A percentile compares a stretch with the other conserved stretches of the same genome.
Conservation (phyloP, 2,113 vertebrate genomes). For the Seriola dumerili region DNA sequence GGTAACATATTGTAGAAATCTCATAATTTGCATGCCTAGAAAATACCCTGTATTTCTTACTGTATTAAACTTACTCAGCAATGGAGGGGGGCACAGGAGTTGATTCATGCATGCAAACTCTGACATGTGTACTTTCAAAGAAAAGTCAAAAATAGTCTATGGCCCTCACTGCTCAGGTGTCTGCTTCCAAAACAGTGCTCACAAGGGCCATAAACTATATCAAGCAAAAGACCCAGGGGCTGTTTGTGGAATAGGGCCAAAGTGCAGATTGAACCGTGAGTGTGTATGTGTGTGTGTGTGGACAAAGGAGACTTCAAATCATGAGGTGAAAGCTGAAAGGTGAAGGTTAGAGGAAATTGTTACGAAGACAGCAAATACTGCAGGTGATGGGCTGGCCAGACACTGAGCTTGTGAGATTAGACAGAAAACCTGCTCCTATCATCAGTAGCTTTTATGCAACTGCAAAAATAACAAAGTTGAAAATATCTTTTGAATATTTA, state of each 20-base stretch:
- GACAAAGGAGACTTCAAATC: conserved; percentile 28
- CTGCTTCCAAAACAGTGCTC: conserved; percentile 30
- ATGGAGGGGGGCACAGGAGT: conserved; percentile 35
- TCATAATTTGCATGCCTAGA: conserved; percentile 80
- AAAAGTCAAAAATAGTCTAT: conserved; percentile 21
- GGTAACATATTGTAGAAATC: conserved; percentile 70
- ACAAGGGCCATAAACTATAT: conserved; percentile 29
- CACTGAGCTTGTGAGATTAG: conserved; percentile 15
- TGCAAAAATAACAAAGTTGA: conserved; percentile 38
- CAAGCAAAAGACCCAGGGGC: conserved; percentile 25
- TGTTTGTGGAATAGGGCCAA: conserved; percentile 30
- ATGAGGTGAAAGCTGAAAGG: conserved; percentile 10
- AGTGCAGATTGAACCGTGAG: conserved; percentile 21
- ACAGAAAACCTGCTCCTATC: conserved; percentile 49
- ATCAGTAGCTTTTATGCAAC: conserved; percentile 23
- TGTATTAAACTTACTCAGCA: conserved; percentile 58
- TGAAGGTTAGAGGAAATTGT: background rate
- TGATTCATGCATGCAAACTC: conserved; percentile 71
- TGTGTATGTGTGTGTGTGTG: background rate
- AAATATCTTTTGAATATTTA: conserved; percentile 42
- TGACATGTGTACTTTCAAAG: conserved; percentile 43
- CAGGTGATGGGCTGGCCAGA: background rate
- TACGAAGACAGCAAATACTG: conserved; percentile 20
- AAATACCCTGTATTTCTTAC: conserved; percentile 85
- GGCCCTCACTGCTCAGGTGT: conserved; percentile 12